phyloP scores from a whole-genome alignment of 2,797 vertebrate species.

The Ammospiza maritima region DNA sequence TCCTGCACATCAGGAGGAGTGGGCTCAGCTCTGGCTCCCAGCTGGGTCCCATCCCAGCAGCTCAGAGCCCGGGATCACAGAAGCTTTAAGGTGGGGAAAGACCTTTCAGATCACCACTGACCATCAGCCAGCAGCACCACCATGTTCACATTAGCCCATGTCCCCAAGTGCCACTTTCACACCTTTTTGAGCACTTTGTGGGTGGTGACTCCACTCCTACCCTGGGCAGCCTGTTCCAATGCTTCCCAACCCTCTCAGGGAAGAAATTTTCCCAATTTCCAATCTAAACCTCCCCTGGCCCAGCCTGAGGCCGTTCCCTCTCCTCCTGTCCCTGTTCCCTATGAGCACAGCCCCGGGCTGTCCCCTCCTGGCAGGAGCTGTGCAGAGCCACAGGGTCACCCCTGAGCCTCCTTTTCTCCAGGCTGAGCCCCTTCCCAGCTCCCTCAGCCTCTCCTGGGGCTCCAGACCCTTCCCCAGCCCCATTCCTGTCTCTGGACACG shows the following conservation, averaged over 20 bases:
- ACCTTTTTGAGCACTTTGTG: accelerated
- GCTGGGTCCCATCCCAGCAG: accelerated
- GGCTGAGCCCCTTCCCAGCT: neutral
- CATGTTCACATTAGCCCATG: neutral
- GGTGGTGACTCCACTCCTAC: neutral
- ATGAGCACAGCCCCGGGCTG: accelerated
- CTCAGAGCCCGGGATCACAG: neutral
- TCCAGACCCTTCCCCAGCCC: neutral
- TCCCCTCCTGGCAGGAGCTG: neutral
- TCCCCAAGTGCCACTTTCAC: neutral
- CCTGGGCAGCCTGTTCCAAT: neutral
- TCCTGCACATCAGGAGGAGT: neutral
- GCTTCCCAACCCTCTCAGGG: neutral
- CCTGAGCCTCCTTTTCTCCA: neutral
- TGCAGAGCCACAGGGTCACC: no score
- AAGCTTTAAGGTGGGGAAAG: neutral
- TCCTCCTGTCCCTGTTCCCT: neutral
- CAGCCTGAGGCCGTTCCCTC: neutral
- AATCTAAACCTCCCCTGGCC: accelerated
- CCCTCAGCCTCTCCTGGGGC: accelerated
- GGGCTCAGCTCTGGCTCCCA: accelerated
- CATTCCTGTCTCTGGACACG: accelerated
- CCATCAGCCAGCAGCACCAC: neutral
- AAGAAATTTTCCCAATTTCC: neutral
- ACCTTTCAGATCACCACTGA: neutral